Conservation (phyloP, 30 jellyfish, hydroid and myxozoan species). For the Hydractinia symbiolongicarpus region DNA sequence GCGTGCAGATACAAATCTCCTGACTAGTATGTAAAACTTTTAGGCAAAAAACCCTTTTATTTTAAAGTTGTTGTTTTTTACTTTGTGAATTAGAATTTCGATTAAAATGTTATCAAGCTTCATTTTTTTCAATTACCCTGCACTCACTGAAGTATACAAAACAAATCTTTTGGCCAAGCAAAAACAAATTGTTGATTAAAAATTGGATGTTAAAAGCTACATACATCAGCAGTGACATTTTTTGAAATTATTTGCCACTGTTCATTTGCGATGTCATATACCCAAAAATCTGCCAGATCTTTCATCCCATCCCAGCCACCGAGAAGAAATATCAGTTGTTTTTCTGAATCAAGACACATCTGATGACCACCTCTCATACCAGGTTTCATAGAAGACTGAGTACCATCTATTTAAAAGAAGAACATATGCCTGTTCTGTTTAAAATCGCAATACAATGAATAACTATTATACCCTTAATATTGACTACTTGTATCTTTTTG, state of each 20-base stretch:
- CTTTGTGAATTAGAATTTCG: too few species aligned
- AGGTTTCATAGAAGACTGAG: conserved; percentile 60
- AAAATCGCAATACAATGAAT: background rate
- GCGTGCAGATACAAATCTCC: too few species aligned
- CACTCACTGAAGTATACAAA: too few species aligned
- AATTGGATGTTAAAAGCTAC: background rate
- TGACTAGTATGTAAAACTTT: too few species aligned
- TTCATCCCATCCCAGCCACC: conserved; percentile 99
- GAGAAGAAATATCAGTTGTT: conserved; percentile 56
- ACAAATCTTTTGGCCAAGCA: too few species aligned
- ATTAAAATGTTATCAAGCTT: too few species aligned
- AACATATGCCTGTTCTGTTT: background rate
- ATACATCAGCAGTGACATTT: conserved; percentile 62
- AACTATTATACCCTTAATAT: background rate
- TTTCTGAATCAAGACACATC: conserved; percentile 79
- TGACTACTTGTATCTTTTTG: too few species aligned
- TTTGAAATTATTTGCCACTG: conserved; percentile 77
- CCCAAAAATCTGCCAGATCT: conserved; percentile 91
- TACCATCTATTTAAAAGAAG: conserved; percentile 48
- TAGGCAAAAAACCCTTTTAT: too few species aligned
- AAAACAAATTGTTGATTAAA: background rate
- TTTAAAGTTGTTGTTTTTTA: too few species aligned
- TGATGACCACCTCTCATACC: conserved; percentile 98
- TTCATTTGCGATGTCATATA: conserved; percentile 49
- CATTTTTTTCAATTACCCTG: too few species aligned